These are phyloP conservation scores for Ailuropoda melanoleuca DNA, from an alignment of 2,113 vertebrate species.

Conservation along the genomic window DNA sequence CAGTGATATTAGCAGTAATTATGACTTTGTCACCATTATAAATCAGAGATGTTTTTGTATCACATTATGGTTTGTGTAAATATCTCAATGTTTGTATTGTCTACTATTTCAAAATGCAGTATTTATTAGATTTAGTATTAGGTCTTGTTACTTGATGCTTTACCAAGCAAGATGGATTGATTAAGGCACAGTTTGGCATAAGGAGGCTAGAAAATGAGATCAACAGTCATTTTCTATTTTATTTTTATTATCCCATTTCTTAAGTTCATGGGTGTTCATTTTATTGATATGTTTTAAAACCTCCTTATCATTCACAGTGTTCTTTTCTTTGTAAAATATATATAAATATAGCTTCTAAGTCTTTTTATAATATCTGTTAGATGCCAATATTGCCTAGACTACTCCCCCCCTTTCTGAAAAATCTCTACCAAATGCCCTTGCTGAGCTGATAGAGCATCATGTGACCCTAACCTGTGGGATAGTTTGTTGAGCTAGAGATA, in stretches of 20 bases:
- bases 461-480: neutral
- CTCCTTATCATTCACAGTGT: neutral
- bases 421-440: neutral
- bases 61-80: neutral
- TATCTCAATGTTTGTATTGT: neutral
- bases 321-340: neutral
- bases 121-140: neutral
- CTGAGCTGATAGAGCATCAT: neutral
- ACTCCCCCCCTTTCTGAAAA: neutral
- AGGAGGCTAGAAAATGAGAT: neutral
- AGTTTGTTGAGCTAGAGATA: neutral
- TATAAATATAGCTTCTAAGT: neutral
- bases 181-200: neutral
- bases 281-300: neutral
- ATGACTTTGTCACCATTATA: neutral
- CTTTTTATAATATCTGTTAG: neutral
- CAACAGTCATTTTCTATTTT: neutral
- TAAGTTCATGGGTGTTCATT: neutral
- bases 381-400: neutral
- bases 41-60: constrained; percentile 3
- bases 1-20: neutral
- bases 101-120: neutral
- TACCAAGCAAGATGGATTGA: neutral
- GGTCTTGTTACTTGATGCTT: neutral
- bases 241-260: neutral